Conservation (phyloP, 1,140 invertebrate genomes). For the Caenorhabditis briggsae region DNA sequence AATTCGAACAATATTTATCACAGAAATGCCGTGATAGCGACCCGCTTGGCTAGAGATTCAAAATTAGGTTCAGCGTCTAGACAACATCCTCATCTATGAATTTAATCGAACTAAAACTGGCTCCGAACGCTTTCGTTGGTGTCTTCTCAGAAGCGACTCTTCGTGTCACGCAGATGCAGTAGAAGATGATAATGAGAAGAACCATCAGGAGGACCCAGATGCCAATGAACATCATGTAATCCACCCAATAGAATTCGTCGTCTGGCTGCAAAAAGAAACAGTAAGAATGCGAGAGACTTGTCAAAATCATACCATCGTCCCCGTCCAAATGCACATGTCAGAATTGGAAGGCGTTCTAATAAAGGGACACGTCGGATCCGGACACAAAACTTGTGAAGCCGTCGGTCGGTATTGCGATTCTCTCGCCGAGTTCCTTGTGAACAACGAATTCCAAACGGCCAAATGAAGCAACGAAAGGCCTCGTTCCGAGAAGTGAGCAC, state of each 20-base stretch:
- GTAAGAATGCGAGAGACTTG: not conserved
- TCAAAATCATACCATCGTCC: constrained; percentile 14
- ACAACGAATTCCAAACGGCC: constrained; percentile 61
- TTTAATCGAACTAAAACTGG: constrained; percentile 61
- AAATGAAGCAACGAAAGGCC: constrained; percentile 62
- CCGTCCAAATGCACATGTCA: constrained; percentile 57
- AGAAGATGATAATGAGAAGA: constrained; percentile 30
- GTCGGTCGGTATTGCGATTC: constrained; percentile 53
- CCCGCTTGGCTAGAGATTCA: constrained; percentile 27
- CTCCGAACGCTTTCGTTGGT: constrained; percentile 58
- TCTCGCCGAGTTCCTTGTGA: constrained; percentile 54
- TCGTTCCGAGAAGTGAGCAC: constrained; percentile 61
- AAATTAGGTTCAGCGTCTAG: not conserved
- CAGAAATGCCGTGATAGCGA: not conserved
- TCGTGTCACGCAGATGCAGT: constrained; percentile 54
- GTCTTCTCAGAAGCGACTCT: constrained; percentile 40
- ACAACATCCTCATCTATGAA: constrained; percentile 62
- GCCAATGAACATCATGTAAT: constrained; percentile 47
- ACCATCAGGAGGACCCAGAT: constrained; percentile 38
- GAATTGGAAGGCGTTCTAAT: constrained; percentile 59
- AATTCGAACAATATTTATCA: not conserved
- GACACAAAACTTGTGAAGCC: constrained; percentile 49
- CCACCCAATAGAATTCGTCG: constrained; percentile 42
- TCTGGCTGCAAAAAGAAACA: not conserved
- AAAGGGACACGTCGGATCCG: constrained; percentile 62